Percentiles rank a stretch among this genome's conserved stretches.
Conservation (phyloP, 2,888 invertebrate species). For the Ctenicera cuprea region DNA sequence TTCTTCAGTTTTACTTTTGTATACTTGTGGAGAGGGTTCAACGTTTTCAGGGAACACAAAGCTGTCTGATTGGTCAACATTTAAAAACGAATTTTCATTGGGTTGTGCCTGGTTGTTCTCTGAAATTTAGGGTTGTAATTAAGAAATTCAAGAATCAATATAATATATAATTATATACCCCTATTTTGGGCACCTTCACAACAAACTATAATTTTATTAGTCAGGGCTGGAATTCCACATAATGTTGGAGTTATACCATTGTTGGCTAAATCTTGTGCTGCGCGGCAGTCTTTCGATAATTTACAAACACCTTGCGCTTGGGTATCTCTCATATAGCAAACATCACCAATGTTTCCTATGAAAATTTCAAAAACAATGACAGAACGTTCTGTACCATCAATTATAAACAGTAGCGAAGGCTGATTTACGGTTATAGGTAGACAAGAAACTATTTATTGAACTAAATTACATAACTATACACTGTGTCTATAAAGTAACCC, state of each 20-base stretch:
- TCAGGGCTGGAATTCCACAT: conserved; percentile 63
- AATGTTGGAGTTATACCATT: conserved; percentile 64
- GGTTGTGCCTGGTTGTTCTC: conserved; percentile 35
- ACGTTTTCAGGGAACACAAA: conserved; percentile 55
- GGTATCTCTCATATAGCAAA: conserved; percentile 59
- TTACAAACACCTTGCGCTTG: conserved; percentile 62
- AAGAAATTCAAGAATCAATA: no score
- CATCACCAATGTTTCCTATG: conserved; percentile 58
- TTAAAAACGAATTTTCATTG: conserved; percentile 55
- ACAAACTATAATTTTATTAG: conserved; percentile 65
- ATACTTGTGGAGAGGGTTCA: conserved; percentile 23
- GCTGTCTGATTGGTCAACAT: conserved; percentile 40
- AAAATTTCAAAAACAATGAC: background rate
- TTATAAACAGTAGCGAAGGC: no score
- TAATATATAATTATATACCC: background rate
- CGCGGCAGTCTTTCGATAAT: conserved; percentile 63
- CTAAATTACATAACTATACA: no score
- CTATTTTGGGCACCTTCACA: conserved; percentile 58
- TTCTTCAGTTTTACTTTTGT: conserved; percentile 63
- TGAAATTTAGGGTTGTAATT: conserved; percentile 13
- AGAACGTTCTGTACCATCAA: no score
- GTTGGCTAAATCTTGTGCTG: conserved; percentile 63
- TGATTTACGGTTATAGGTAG: no score
- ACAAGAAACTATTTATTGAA: no score
- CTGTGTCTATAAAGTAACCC: no score